Evolutionary conservation across 2,113 vertebrate species (phyloP).

Genomic region (Abramis brama): DNA sequence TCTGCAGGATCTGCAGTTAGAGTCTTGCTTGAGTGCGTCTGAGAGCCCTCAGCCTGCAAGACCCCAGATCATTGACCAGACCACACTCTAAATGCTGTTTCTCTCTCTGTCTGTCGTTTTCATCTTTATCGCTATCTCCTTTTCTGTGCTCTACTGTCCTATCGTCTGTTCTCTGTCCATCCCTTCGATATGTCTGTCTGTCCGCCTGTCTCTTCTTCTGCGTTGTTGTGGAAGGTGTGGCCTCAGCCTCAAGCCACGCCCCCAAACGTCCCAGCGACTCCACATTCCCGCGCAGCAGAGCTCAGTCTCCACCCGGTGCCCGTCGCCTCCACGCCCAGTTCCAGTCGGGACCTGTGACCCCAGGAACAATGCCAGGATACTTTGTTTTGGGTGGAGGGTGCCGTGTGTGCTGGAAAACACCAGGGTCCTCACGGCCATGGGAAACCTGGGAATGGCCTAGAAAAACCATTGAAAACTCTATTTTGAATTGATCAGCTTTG

Average conservation of each 20-base stretch:
- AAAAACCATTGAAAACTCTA: neutral
- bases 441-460: neutral
- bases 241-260: constrained; percentile 42
- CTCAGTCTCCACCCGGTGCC: constrained; percentile 37
- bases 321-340: constrained; percentile 7
- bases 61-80: constrained; percentile 56
- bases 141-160: constrained; percentile 14
- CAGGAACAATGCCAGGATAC: constrained; percentile 38
- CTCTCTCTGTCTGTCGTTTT: constrained; percentile 25
- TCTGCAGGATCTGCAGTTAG: constrained; percentile 58
- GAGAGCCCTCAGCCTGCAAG: constrained; percentile 45
- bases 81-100: constrained; percentile 56
- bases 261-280: constrained; percentile 9
- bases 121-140: constrained; percentile 30
- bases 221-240: constrained; percentile 42
- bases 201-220: neutral
- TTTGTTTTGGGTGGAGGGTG: neutral
- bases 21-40: constrained; percentile 45
- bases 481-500: neutral
- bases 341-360: constrained; percentile 39
- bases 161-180: constrained; percentile 10
- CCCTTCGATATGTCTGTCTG: constrained; percentile 22
- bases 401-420: neutral
- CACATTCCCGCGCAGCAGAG: constrained; percentile 24
- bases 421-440: neutral